These are phyloP conservation scores for Apogon hyalosoma DNA, from an alignment of 2,797 vertebrate species.

Conservation along the genomic window DNA sequence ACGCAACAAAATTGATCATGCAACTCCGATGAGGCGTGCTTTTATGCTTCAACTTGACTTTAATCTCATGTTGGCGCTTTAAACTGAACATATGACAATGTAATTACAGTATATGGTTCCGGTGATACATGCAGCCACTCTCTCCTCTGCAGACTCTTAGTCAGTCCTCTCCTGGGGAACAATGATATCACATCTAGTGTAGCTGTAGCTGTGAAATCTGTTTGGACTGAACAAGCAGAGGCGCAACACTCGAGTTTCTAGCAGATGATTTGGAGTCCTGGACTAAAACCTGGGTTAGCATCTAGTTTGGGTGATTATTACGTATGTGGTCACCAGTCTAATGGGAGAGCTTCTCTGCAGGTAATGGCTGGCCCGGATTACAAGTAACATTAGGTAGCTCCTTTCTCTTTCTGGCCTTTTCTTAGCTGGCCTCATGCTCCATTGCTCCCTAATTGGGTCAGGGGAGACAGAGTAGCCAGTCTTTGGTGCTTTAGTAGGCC, in stretches of 20 bases:
- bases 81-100: conserved; percentile 63
- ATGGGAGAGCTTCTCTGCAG: conserved; percentile 63
- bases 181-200: conserved; percentile 54
- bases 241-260: conserved; percentile 17
- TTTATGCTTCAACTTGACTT: conserved; percentile 52
- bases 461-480: conserved; percentile 84
- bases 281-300: conserved; percentile 28
- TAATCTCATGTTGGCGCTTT: conserved; percentile 71
- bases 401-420: conserved; percentile 73
- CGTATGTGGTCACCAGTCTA: conserved; percentile 54
- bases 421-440: conserved; percentile 76
- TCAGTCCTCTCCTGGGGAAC: conserved; percentile 29
- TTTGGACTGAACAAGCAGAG: conserved; percentile 5
- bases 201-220: conserved; percentile 40
- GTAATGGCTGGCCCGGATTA: conserved; percentile 67
- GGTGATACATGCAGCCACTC: conserved; percentile 45
- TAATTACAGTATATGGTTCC: conserved; percentile 60
- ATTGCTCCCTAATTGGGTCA: conserved; percentile 86
- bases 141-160: conserved; percentile 24
- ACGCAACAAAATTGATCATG: conserved; percentile 58
- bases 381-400: conserved; percentile 69
- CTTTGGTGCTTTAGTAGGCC: conserved; percentile 83
- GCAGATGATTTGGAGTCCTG: conserved; percentile 1
- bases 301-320: conserved; percentile 51
- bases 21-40: conserved; percentile 52